Evolutionary conservation across 2,797 vertebrate genomes (phyloP).

Genomic region (Octomys mimax): DNA sequence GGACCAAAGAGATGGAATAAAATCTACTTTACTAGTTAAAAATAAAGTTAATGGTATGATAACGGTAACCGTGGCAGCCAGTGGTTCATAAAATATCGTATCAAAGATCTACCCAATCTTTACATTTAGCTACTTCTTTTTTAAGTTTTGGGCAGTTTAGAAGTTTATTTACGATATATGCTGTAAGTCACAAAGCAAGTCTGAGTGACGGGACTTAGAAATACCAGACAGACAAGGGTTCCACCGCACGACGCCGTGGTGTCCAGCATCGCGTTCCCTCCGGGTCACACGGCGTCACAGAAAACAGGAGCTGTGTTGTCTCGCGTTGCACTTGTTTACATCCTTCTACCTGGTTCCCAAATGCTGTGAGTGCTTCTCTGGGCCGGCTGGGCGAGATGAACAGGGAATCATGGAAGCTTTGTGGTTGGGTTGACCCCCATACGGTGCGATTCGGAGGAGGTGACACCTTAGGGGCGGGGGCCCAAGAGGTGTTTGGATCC

Average conservation of each 20-base stretch:
- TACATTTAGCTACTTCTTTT: not conserved
- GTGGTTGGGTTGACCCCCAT: not conserved
- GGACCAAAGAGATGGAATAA: not conserved
- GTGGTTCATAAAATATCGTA: not conserved
- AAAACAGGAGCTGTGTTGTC: not conserved
- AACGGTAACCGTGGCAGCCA: not conserved
- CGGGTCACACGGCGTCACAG: rapidly evolving
- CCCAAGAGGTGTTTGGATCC: not conserved
- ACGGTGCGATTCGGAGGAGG: rapidly evolving
- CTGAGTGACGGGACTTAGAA: not conserved
- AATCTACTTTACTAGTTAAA: not conserved
- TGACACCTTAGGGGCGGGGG: rapidly evolving
- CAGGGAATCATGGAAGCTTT: too few species aligned
- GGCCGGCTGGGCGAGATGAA: too few species aligned
- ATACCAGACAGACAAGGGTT: not conserved
- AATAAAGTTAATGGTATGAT: not conserved
- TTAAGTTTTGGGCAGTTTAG: not conserved
- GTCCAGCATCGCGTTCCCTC: rapidly evolving
- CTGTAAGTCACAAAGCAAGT: not conserved
- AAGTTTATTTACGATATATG: not conserved
- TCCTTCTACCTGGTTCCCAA: too few species aligned
- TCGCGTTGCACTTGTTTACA: not conserved
- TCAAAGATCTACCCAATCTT: not conserved
- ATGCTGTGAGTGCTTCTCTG: not conserved
- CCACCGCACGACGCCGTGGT: rapidly evolving